Conservation (phyloP, 2,113 vertebrate species). For the Vulpes lagopus region DNA sequence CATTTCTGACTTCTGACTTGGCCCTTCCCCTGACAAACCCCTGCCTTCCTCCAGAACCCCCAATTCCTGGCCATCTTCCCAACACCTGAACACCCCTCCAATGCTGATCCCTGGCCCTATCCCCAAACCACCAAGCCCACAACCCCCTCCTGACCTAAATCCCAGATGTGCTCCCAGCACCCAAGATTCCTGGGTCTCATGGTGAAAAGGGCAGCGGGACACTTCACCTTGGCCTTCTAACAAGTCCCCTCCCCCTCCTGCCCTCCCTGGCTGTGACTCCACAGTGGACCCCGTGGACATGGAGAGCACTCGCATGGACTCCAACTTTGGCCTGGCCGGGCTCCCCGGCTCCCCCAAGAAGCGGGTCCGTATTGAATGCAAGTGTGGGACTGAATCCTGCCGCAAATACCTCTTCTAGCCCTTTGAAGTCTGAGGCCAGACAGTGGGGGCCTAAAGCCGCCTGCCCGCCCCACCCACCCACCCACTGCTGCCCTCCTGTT, state of each 20-base stretch:
- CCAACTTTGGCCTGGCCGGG: conserved; percentile 91
- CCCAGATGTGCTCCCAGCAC: not conserved
- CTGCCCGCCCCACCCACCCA: not conserved
- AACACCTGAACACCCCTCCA: not conserved
- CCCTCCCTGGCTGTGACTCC: conserved; percentile 57
- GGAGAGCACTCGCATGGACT: conserved; percentile 95
- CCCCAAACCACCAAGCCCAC: not conserved
- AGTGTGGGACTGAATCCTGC: conserved; percentile 92
- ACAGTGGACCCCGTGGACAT: conserved; percentile 93
- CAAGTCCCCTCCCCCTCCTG: not conserved
- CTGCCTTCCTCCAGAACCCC: not conserved
- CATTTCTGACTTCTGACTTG: not conserved
- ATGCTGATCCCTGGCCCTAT: not conserved
- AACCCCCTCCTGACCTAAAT: conserved; percentile 6
- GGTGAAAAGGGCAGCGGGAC: conserved; percentile 51
- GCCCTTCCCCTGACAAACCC: not conserved
- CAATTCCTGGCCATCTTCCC: not conserved
- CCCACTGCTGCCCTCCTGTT: conserved; percentile 63
- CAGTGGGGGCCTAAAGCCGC: conserved; percentile 40
- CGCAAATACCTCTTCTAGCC: conserved; percentile 93
- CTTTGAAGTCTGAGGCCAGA: conserved; percentile 69
- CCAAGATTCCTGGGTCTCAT: conserved; percentile 38
- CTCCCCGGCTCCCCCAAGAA: conserved; percentile 92
- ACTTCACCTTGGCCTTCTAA: conserved; percentile 67
- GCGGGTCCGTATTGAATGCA: conserved; percentile 92